These are phyloP conservation scores for Drosophila busckii DNA, from an alignment of 1,140 invertebrate genomes.

Conservation along the genomic window DNA sequence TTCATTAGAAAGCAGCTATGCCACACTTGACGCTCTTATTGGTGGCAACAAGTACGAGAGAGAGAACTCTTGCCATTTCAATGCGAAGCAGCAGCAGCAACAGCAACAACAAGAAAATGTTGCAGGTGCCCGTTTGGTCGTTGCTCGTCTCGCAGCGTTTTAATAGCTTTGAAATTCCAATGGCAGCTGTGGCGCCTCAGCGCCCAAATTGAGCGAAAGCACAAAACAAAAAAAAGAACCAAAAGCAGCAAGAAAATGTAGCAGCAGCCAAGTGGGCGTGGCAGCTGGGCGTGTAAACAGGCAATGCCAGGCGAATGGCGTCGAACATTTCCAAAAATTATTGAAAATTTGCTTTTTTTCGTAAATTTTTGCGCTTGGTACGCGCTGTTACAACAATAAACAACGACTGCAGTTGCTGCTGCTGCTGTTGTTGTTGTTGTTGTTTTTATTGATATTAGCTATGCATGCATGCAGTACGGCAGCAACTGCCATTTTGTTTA, in stretches of 20 bases:
- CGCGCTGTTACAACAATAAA: slow-evolving; percentile 36
- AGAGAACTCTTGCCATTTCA: too few relatives aligned
- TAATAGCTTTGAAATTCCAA: slow-evolving; percentile 78
- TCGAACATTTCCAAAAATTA: slow-evolving; percentile 75
- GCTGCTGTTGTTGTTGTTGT: slow-evolving; percentile 42
- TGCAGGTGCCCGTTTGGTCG: slow-evolving; percentile 70
- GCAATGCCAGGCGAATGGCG: slow-evolving; percentile 36
- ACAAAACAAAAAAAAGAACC: slow-evolving; percentile 38
- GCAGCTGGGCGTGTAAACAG: slow-evolving; percentile 3
- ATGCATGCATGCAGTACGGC: slow-evolving; percentile 54
- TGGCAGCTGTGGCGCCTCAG: slow-evolving; percentile 66
- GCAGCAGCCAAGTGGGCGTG: neutral
- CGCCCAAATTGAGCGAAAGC: slow-evolving; percentile 27
- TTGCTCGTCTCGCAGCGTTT: slow-evolving; percentile 70
- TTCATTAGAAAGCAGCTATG: too few relatives aligned
- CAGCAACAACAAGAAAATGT: too few relatives aligned
- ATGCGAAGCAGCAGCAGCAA: slow-evolving; percentile 13
- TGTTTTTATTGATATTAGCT: slow-evolving; percentile 73
- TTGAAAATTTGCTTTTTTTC: slow-evolving; percentile 69
- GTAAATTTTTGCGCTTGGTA: slow-evolving; percentile 42
- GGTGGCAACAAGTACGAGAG: slow-evolving; percentile 25
- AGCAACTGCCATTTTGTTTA: slow-evolving; percentile 73
- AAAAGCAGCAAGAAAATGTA: slow-evolving; percentile 17
- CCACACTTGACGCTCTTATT: neutral
- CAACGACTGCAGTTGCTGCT: slow-evolving; percentile 23